Conservation (phyloP, 2,797 vertebrate genomes). For the Zalophus californianus region DNA sequence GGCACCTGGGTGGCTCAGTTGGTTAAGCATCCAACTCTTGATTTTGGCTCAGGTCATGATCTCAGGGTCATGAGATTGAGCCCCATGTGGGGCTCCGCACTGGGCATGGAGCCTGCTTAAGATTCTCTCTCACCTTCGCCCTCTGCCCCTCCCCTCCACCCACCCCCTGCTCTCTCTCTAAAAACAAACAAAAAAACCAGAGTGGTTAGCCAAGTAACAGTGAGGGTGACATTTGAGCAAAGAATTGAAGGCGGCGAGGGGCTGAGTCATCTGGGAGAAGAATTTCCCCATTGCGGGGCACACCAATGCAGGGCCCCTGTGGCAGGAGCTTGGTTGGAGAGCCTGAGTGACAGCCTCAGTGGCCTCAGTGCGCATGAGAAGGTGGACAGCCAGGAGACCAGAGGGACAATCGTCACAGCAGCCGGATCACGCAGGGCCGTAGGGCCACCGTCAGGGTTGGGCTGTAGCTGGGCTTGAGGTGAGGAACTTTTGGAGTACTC, state of each 20-base stretch:
- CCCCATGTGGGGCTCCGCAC: background rate
- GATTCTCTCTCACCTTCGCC: background rate
- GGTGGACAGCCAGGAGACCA: background rate
- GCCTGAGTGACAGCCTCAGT: background rate
- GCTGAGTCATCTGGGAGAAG: background rate
- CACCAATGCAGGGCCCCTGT: background rate
- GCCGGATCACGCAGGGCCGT: background rate
- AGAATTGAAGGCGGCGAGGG: background rate
- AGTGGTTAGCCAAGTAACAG: background rate
- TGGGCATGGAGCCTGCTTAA: background rate
- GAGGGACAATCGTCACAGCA: background rate
- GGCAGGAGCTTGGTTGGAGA: background rate
- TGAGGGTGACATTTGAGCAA: background rate
- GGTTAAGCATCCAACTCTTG: background rate
- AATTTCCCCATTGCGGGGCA: background rate
- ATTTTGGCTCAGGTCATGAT: background rate
- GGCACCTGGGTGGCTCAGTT: background rate
- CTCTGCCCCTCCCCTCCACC: background rate
- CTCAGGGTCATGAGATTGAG: background rate
- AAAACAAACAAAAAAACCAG: background rate
- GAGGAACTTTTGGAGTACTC: background rate
- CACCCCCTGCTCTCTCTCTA: background rate
- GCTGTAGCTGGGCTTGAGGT: background rate
- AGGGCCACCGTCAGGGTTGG: too few relatives aligned
- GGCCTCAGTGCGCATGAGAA: background rate